Percentiles rank a stretch among this genome's conserved stretches.
Evolutionary conservation across 2,888 invertebrate species (phyloP).

Genomic region (Leucoma salicis): DNA sequence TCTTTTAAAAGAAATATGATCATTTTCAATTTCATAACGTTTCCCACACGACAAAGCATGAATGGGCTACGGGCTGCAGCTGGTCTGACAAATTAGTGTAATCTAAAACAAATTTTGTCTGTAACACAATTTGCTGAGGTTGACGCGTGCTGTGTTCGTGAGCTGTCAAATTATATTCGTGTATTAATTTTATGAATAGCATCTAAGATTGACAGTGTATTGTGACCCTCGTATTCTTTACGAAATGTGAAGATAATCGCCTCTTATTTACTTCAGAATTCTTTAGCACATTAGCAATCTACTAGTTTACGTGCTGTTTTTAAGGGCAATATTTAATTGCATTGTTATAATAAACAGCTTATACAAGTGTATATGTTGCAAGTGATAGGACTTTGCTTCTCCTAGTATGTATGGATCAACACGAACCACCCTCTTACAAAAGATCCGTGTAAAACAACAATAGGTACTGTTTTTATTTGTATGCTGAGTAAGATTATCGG

Average conservation of each 20-base stretch:
- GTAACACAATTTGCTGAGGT: conserved; percentile 41
- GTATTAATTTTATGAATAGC: conserved; percentile 53
- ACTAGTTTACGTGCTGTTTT: no score
- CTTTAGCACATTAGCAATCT: conserved; percentile 26
- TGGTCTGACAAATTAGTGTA: conserved; percentile 70
- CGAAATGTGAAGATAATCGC: conserved; percentile 32
- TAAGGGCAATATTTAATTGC: no score
- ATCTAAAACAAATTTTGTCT: conserved; percentile 74
- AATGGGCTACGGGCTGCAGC: conserved; percentile 54
- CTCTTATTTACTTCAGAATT: conserved; percentile 27
- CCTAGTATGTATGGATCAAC: no score
- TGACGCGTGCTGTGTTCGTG: conserved; percentile 47
- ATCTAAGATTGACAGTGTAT: conserved; percentile 27
- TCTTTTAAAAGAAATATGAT: conserved; percentile 82
- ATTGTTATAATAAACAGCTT: no score
- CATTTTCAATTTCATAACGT: conserved; percentile 80
- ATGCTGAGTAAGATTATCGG: no score
- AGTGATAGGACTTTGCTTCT: no score
- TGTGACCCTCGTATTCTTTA: conserved; percentile 24
- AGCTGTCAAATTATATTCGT: conserved; percentile 53
- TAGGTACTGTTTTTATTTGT: no score
- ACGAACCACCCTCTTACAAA: no score
- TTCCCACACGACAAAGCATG: conserved; percentile 73
- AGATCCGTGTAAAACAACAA: no score
- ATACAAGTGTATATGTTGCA: no score